These are phyloP conservation scores for Drosophila monieri DNA, from an alignment of 2,888 invertebrate genomes.

Conservation along the genomic window DNA sequence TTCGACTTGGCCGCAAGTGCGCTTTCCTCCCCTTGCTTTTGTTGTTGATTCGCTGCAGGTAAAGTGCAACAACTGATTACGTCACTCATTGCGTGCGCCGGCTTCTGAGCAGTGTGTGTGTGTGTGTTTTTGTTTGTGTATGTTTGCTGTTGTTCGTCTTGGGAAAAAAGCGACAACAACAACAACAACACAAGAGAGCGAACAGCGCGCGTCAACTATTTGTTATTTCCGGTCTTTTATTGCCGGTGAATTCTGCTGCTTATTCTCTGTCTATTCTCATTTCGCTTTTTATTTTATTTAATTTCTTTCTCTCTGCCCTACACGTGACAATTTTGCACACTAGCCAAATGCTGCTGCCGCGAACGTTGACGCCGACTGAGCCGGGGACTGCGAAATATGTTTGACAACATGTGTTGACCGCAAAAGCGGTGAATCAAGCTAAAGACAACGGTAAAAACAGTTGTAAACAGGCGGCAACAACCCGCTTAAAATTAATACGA, in stretches of 20 bases:
- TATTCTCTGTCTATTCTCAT: background rate
- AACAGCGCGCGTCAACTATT: conserved; percentile 52
- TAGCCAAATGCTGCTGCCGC: conserved; percentile 8
- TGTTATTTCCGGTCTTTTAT: conserved; percentile 66
- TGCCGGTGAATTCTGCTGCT: conserved; percentile 7
- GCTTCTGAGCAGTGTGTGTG: background rate
- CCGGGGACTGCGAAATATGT: conserved; percentile 7
- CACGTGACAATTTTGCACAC: conserved; percentile 31
- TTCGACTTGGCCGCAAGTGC: background rate
- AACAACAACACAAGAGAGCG: conserved; percentile 1
- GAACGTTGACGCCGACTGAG: background rate
- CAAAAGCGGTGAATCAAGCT: conserved; percentile 54
- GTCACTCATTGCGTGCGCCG: conserved; percentile 65
- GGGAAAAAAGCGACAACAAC: conserved; percentile 18
- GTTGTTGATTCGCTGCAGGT: conserved; percentile 6
- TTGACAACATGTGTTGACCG: conserved; percentile 41
- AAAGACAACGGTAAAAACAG: conserved; percentile 71
- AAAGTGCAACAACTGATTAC: conserved; percentile 68
- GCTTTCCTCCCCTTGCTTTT: conserved; percentile 6
- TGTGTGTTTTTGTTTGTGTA: conserved; percentile 4
- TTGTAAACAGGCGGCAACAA: conserved; percentile 61
- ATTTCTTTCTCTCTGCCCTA: conserved; percentile 7
- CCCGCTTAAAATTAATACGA: conserved; percentile 64
- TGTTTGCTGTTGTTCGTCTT: conserved; percentile 6
- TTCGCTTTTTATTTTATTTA: background rate